Evolutionary conservation across 2,113 vertebrate species (phyloP).

Genomic region (Carettochelys insculpta): DNA sequence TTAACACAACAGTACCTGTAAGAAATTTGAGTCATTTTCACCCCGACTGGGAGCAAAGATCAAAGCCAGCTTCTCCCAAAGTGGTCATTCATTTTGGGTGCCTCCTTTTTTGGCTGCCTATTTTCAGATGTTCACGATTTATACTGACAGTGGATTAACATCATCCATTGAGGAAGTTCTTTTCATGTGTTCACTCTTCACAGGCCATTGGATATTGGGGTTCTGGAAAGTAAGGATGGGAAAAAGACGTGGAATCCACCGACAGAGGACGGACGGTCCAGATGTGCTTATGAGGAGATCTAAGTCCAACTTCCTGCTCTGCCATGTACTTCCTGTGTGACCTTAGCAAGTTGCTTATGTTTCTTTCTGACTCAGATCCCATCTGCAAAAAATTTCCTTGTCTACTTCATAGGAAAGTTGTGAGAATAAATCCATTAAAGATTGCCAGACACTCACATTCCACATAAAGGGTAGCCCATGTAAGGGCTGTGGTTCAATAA

Average conservation of each 20-base stretch:
- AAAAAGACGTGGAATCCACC: neutral
- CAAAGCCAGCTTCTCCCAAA: neutral
- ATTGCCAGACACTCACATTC: neutral
- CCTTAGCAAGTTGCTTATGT: accelerated
- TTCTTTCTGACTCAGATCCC: accelerated
- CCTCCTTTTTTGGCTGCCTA: neutral
- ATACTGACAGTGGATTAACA: neutral
- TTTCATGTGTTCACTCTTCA: neutral
- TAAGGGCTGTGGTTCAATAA: accelerated
- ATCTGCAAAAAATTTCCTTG: neutral
- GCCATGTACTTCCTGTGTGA: accelerated
- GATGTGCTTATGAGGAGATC: accelerated
- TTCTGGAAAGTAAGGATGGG: neutral
- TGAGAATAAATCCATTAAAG: accelerated
- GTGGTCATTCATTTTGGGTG: neutral
- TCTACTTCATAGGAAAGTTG: neutral
- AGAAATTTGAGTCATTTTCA: too few species aligned
- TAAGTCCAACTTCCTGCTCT: neutral
- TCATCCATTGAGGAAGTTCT: neutral
- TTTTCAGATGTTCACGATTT: accelerated
- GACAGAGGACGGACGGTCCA: neutral
- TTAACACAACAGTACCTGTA: too few species aligned
- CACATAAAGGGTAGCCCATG: accelerated
- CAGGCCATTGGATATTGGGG: neutral
- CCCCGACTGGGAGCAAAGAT: too few species aligned